Base-by-base conservation (phyloP, 1,140 invertebrate species). In the Drosophila burlai region DNA sequence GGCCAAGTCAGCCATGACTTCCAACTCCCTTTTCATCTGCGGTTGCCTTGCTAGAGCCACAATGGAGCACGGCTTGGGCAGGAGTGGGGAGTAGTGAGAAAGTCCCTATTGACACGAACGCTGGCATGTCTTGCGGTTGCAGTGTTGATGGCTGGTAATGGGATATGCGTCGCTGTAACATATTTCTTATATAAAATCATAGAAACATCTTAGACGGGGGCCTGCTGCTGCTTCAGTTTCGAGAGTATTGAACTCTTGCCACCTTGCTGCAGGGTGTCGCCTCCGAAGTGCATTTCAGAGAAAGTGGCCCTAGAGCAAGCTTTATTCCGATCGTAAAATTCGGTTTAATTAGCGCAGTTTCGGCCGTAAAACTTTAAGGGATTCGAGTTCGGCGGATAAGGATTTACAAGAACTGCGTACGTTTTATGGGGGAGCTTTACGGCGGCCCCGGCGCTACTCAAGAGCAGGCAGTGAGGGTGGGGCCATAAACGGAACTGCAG, bases 271-370 rank as follows among this genome's bases (percentile, higher is more conserved):
- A 31, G 54, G n/a, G 18, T n/a, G 52, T 24, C 21, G 54, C 21
- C 13, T 26, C 7, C 15, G 9, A 40, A 67, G 26, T 40, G 38
- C 42, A 69, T 49, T 15, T 24, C 16, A 29, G 43, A 16, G 66
- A 71, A 71, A 71, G 67, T 43, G 21, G 34, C n/a, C 29, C 46
- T 18, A n/a, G 13, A 3, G 40, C 16, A 15, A 45, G 24, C 52
- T 73, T 65, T 66, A 47, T 50, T 60, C 29, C 29, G 10, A 43
- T 77, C 42, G 45, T 77, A 49, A 77, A 77, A 57, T 61, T 43
- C 18, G 26, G 55, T 76, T 68, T 75, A 61, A 76, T 76, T 61
- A 52, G 40, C 29, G 26, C 24, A 29, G 73, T 36, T 61, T 29
- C 36, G 29, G 34, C 34, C 24, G 40, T 75, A 34, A 59, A 74